A percentile compares a stretch with the other conserved stretches of the same genome.
phyloP scores from a whole-genome alignment of 2,113 vertebrate species.

The Gymnocephalus cernua region DNA sequence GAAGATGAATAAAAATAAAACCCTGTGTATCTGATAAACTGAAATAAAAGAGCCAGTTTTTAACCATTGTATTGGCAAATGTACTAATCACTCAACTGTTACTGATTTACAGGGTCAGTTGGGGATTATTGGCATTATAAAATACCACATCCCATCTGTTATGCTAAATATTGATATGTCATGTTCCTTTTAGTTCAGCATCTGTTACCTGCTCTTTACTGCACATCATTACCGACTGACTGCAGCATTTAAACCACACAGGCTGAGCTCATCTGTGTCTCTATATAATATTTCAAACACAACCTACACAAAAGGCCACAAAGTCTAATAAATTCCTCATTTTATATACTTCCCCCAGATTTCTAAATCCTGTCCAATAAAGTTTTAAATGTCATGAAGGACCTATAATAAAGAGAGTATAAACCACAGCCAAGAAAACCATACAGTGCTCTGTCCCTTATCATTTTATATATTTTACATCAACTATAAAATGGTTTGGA shows the following conservation, averaged over 20 bases:
- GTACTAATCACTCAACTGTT: conserved; percentile 49
- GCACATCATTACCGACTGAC: conserved; percentile 63
- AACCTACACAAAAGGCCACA: conserved; percentile 91
- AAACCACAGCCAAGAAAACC: conserved; percentile 92
- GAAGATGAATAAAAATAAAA: conserved; percentile 40
- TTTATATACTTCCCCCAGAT: conserved; percentile 98
- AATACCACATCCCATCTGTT: conserved; percentile 71
- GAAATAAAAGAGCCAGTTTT: conserved; percentile 8
- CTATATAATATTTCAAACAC: conserved; percentile 88
- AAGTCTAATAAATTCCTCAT: conserved; percentile 96
- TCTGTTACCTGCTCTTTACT: conserved; percentile 72
- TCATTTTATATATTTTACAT: conserved; percentile 97
- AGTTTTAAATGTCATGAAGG: conserved; percentile 99
- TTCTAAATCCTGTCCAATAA: conserved; percentile 98
- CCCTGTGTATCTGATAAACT: background rate
- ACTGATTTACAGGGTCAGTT: conserved; percentile 44
- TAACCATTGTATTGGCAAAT: conserved; percentile 11
- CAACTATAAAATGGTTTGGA: conserved; percentile 97
- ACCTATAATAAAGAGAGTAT: conserved; percentile 93
- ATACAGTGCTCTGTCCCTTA: conserved; percentile 90
- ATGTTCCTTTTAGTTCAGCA: conserved; percentile 71
- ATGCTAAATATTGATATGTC: conserved; percentile 77
- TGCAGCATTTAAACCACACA: conserved; percentile 53
- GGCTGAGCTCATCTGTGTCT: conserved; percentile 79
- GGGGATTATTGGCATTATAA: conserved; percentile 76